Conservation (phyloP, 2,888 invertebrate genomes). For the Colostygia pectinataria region DNA sequence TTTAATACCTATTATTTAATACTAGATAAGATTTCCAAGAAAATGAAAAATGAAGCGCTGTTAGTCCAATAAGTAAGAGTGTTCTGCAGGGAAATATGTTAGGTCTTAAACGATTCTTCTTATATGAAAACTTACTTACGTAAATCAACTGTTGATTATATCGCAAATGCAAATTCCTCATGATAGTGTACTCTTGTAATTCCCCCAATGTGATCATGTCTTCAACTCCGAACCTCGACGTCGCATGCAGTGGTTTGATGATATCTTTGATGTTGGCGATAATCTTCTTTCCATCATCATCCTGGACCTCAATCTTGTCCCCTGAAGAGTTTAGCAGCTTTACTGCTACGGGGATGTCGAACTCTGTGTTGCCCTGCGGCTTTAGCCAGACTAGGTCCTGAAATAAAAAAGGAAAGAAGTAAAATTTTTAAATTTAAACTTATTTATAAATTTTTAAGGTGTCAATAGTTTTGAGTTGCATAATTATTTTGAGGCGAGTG, state of each 20-base stretch:
- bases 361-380: conserved; percentile 87
- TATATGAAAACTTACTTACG: conserved; percentile 86
- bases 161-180: conserved; percentile 94
- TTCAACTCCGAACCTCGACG: conserved; percentile 92
- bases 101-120: background rate
- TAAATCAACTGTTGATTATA: conserved; percentile 95
- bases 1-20: no score
- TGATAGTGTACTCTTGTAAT: conserved; percentile 96
- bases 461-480: no score
- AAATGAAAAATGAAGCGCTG: no score
- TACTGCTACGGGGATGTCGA: conserved; percentile 93
- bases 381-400: conserved; percentile 95
- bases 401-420: background rate
- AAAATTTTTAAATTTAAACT: no score
- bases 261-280: conserved; percentile 84
- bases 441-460: no score
- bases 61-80: no score
- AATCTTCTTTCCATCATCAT: conserved; percentile 92
- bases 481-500: no score
- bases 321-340: conserved; percentile 90
- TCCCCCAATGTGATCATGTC: conserved; percentile 98
- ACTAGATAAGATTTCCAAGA: no score
- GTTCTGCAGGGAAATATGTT: background rate
- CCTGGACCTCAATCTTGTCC: conserved; percentile 88
- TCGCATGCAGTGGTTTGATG: conserved; percentile 88